Percentiles rank a stretch among this genome's conserved stretches.
phyloP scores from a whole-genome alignment of 2,797 vertebrate genomes.

The Coreius guichenoti region DNA sequence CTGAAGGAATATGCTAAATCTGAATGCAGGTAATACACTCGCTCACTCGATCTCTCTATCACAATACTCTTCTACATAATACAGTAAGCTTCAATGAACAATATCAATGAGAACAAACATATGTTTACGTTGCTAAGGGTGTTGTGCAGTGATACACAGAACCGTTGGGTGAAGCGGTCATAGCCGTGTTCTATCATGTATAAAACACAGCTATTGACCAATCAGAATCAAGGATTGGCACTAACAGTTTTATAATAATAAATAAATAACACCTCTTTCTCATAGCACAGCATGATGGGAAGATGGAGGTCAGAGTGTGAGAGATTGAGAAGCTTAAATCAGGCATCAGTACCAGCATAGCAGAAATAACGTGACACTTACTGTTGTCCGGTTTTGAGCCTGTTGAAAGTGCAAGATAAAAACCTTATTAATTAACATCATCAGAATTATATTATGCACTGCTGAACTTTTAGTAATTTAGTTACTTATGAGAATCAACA shows the following conservation, averaged over 20 bases:
- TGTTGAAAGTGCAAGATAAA: background rate
- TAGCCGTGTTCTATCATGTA: no score
- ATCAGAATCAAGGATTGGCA: no score
- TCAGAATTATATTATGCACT: background rate
- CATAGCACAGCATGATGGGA: background rate
- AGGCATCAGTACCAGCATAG: background rate
- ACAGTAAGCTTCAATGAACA: no score
- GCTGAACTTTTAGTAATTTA: background rate
- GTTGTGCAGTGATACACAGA: no score
- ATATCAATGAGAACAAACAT: no score
- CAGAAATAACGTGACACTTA: background rate
- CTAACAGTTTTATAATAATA: background rate
- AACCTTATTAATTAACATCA: background rate
- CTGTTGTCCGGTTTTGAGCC: fast-evolving
- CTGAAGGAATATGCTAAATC: no score
- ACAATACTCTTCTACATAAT: no score
- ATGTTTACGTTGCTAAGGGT: no score
- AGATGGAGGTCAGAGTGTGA: background rate
- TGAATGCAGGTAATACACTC: no score
- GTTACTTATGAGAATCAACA: background rate
- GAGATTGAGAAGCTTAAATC: background rate
- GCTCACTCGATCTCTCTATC: no score
- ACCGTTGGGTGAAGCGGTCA: no score
- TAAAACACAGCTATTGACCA: no score
- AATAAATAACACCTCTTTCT: background rate